Conservation (phyloP, 2,113 vertebrate species). For the Pyrgilauda ruficollis region DNA sequence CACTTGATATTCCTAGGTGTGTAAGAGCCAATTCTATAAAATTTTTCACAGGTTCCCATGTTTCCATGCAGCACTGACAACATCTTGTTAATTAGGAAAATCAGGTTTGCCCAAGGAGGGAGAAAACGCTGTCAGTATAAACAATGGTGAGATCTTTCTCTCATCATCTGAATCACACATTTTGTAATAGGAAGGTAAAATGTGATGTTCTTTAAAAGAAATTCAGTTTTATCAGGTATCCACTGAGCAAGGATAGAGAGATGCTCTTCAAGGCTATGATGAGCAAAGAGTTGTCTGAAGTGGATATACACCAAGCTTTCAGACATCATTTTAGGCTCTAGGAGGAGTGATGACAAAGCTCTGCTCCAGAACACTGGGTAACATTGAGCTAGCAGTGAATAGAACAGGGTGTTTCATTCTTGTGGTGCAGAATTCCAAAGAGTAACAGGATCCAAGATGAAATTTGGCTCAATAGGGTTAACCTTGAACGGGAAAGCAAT, state of each 20-base stretch:
- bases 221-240: not conserved
- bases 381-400: not conserved
- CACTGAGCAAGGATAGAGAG: not conserved
- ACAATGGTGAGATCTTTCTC: not conserved
- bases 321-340: not conserved
- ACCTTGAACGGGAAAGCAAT: not conserved
- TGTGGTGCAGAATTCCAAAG: not conserved
- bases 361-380: not conserved
- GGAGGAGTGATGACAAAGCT: not conserved
- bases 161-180: not conserved
- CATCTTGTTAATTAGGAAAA: not conserved
- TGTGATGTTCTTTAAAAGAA: not conserved
- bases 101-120: not conserved
- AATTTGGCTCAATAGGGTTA: not conserved
- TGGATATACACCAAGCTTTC: not conserved
- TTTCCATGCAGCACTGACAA: not conserved
- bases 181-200: not conserved
- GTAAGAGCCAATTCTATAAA: not conserved
- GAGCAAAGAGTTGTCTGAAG: not conserved
- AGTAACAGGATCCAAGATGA: not conserved
- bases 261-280: not conserved
- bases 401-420: not conserved
- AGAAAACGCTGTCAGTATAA: not conserved
- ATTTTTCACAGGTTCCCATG: not conserved
- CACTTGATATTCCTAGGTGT: not conserved